A percentile compares a stretch with the other conserved stretches of the same genome.
Conservation (phyloP, 2,888 invertebrate genomes). For the Cryptops parisi region DNA sequence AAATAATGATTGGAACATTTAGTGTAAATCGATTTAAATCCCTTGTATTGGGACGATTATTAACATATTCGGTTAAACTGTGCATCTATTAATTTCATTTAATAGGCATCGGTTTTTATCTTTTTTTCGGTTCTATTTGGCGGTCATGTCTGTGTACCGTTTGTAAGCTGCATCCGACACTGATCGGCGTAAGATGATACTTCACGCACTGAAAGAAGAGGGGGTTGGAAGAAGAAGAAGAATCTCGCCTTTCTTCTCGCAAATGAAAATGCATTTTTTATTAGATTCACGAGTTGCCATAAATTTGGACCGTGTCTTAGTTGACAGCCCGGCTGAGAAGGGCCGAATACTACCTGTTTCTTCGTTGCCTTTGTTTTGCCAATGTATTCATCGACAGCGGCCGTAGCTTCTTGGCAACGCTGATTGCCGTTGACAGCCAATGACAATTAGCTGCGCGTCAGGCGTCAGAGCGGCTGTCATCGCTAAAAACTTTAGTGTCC, state of each 20-base stretch:
- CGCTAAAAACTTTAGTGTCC: background rate
- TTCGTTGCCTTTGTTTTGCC: background rate
- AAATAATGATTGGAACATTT: no score
- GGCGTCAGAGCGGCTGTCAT: background rate
- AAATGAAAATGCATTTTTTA: constrained; percentile 6
- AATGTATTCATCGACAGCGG: background rate
- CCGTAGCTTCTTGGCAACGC: background rate
- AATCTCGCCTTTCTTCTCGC: background rate
- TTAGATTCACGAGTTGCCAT: constrained; percentile 3
- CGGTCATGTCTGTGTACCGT: no score
- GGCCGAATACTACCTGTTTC: background rate
- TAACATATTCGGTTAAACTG: no score
- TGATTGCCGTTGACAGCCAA: constrained; percentile 4
- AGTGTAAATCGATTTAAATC: no score
- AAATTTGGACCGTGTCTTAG: background rate
- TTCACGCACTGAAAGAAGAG: no score
- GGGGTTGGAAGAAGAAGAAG: no score
- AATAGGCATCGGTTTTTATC: no score
- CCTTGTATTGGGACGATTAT: no score
- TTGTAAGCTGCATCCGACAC: no score
- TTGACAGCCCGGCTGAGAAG: background rate
- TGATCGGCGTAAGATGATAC: no score
- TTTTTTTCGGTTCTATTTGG: no score
- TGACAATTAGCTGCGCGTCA: constrained; percentile 1
- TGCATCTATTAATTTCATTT: no score